Evolutionary conservation across 1,140 invertebrate species (phyloP), one percentile per base, ranked within the genome.

Genomic region (Drosophila mojavensis): DNA sequence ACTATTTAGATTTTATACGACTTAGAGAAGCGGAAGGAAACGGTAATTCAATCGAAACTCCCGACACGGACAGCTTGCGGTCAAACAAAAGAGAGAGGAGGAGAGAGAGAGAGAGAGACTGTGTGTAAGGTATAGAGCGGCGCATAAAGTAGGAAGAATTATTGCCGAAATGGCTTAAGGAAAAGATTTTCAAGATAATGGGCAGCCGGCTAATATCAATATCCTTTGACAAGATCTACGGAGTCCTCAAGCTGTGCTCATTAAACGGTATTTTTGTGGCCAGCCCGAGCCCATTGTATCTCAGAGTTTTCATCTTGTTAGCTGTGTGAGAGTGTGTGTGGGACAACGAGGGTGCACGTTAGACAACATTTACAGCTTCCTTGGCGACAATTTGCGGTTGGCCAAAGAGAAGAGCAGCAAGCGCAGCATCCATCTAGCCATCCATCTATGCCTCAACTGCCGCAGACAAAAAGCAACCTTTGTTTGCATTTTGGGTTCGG

Each of bases 241-340:
- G 66, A 76, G 73, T 62, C 66, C 39, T 68, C 80, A 82, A 79
- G 78, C 80, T 82, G 80, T 78, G 78, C 76, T 79, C 80, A 80
- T 83, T 83, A 83, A 83, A 83, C 71, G 78, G 80, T 80, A 83
- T 83, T 83, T 80, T 78, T 78, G 75, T 73, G 51, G 59, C 67
- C 67, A 48, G 30, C 54, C 59, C 28, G 53, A 55, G 15, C 56
- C 68, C 58, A 65, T 74, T 77, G 75, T 77, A 74, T 74, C 54
- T 58, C n/a, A 73, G 36, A 51, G 53, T 68, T 70, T 77, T 59
- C 70, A 73, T 77, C 75, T 74, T 73, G 63, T 77, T 74, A 74
- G 67, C 63, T 36, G 45, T 70, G 28, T 53, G 17, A 11, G 33
- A 64, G 53, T 48, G 60, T 58, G 59, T 66, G 56, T 76, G 62